A percentile compares a stretch with the other conserved stretches of the same genome.
Conservation (phyloP, 2,797 vertebrate species). For the Darevskia nairensis region DNA sequence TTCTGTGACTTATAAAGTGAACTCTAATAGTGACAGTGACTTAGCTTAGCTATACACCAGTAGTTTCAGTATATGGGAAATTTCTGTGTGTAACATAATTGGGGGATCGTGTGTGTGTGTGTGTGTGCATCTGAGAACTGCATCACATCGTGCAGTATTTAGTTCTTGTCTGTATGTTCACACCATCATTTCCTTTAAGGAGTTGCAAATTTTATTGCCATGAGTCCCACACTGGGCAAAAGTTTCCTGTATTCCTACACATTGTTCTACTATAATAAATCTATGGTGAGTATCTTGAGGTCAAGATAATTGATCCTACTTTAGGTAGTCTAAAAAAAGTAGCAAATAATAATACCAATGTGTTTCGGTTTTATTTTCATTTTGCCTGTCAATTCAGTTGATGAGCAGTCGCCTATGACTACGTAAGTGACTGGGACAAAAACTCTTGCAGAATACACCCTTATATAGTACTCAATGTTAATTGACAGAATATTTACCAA, state of each 20-base stretch:
- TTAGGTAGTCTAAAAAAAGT: background rate
- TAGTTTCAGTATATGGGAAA: background rate
- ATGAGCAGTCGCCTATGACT: background rate
- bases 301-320: background rate
- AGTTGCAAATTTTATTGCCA: conserved; percentile 24
- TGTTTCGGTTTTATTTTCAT: background rate
- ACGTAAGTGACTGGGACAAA: background rate
- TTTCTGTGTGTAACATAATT: background rate
- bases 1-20: conserved; percentile 14
- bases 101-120: background rate
- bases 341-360: background rate
- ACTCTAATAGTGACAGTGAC: conserved; percentile 25
- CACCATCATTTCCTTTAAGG: conserved; percentile 19
- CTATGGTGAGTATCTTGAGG: background rate
- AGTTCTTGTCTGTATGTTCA: conserved; percentile 27
- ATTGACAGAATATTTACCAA: background rate
- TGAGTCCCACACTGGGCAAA: too few species aligned
- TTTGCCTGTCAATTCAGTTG: background rate
- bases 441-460: background rate
- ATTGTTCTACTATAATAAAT: conserved; percentile 18
- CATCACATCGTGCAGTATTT: conserved; percentile 12
- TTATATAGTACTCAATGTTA: background rate
- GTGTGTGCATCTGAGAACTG: background rate
- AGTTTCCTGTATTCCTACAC: background rate
- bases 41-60: background rate